Base-by-base conservation (phyloP, 2,113 vertebrate genomes). In the Ascaphus truei region DNA sequence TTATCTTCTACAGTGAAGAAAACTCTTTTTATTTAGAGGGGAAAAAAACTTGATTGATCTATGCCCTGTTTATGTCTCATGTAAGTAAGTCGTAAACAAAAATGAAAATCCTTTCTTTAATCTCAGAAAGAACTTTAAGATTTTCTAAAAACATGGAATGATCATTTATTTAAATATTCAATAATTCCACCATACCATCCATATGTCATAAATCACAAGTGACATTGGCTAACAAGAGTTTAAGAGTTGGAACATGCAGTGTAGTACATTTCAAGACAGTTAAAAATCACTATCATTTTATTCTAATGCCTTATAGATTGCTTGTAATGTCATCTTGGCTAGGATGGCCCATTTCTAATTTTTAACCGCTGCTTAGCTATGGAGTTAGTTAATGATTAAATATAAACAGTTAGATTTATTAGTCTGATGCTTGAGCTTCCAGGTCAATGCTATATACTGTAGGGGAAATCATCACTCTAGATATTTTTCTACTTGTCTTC, bases 281-380 rank as follows among this genome's bases (percentile, higher is more conserved):
- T 98, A 99, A 98, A 98, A 99, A 99, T 99, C 95, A 96, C 96
- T 98, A 95, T 95, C 92, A 99, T 99, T 98, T 97, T 93, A 92
- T 93, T 92, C 94, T 99, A 98, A 99, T 98, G 95, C 88, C 94
- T 98, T 99, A 99, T 99, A 95, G 97, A 98, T 99, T 95, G 93
- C 94, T 91, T 93, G 94, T 95, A 98, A 98, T 97, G 94, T 94
- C 93, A 95, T 93, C 93, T 90, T 90, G 93, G 92, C 93, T 62
- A 79, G 89, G 90, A 85, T 95, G 95, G 98, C 94, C 94, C 89
- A 90, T 94, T 97, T 97, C 95, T 98, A 98, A 99, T 98, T 98
- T 95, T 95, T 92, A 98, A 97, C 96, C 98, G 94, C 93, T 98
- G 97, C 94, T 98, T 92, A 92, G 92, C 90, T 94, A 83, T 86